These are phyloP conservation scores for Amblyopsis hoosieri DNA, from an alignment of 2,797 vertebrate genomes.

Conservation along the genomic window DNA sequence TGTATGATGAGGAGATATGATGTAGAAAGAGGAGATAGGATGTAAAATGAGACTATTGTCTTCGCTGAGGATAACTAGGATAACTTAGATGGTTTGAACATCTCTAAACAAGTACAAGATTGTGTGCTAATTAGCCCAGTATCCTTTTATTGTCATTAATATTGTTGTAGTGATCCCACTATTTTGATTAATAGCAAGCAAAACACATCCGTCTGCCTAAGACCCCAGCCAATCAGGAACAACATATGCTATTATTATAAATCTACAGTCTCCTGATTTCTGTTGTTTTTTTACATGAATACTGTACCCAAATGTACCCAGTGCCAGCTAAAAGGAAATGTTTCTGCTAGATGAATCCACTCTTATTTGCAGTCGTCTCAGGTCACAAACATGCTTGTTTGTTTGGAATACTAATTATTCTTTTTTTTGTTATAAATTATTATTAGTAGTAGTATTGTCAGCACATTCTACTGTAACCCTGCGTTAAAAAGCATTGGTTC, in stretches of 20 bases:
- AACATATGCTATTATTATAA: too few relatives aligned
- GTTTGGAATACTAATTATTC: neutral
- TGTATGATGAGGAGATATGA: too few relatives aligned
- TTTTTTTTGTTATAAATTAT: neutral
- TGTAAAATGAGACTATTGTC: too few relatives aligned
- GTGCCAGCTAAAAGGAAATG: too few relatives aligned
- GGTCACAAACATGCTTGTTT: neutral
- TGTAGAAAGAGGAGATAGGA: too few relatives aligned
- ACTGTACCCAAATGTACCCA: too few relatives aligned
- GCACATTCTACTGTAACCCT: conserved; percentile 1
- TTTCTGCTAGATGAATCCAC: neutral
- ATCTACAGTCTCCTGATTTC: too few relatives aligned
- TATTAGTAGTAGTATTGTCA: neutral
- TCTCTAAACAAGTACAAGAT: conserved; percentile 1
- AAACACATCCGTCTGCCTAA: conserved; percentile 1
- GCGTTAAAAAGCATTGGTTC: neutral
- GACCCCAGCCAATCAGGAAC: too few relatives aligned
- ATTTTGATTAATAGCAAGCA: neutral
- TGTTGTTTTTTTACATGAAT: too few relatives aligned
- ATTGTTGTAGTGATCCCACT: conserved; percentile 13
- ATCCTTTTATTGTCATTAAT: conserved; percentile 19
- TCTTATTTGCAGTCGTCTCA: neutral
- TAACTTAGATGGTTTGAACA: neutral
- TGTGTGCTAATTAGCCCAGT: conserved; percentile 26
- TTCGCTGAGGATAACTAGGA: too few relatives aligned